Evolutionary conservation across 2,113 vertebrate genomes (phyloP).

Genomic region (Osmerus mordax): DNA sequence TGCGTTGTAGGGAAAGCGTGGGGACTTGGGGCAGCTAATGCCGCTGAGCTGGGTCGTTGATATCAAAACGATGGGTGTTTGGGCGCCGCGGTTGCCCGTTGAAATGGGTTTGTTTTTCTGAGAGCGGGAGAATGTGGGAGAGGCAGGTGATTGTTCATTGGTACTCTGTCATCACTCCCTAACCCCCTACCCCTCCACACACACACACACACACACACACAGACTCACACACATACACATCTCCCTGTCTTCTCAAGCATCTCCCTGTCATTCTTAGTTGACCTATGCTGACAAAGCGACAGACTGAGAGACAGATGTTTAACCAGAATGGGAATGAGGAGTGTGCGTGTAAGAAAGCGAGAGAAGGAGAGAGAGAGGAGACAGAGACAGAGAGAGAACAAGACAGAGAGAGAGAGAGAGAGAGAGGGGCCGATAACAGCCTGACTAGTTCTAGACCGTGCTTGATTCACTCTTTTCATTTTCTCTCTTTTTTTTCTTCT

Average conservation of each 20-base stretch:
- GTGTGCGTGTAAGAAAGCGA: background rate
- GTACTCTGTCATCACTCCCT: conserved; percentile 9
- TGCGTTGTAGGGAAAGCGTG: background rate
- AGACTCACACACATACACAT: conserved; percentile 17
- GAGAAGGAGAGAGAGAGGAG: conserved; percentile 15
- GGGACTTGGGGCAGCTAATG: background rate
- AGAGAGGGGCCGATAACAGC: conserved; percentile 24
- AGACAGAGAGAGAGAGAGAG: background rate
- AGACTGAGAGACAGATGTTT: conserved; percentile 60
- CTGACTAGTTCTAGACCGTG: conserved; percentile 31
- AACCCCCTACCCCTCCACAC: conserved; percentile 10
- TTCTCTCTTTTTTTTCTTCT: background rate
- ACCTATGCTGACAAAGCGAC: conserved; percentile 43
- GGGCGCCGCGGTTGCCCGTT: background rate
- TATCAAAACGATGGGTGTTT: background rate
- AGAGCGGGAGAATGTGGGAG: too few species aligned
- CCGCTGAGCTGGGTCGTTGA: background rate
- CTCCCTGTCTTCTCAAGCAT: conserved; percentile 33
- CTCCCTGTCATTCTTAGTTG: conserved; percentile 52
- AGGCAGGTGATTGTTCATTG: too few species aligned
- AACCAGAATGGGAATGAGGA: conserved; percentile 39
- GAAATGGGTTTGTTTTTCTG: too few species aligned
- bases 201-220: conserved; percentile 6
- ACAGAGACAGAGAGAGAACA: background rate
- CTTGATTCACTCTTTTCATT: background rate